These are phyloP conservation scores for Xenops minutus DNA, from an alignment of 2,797 vertebrate species.

Conservation along the genomic window DNA sequence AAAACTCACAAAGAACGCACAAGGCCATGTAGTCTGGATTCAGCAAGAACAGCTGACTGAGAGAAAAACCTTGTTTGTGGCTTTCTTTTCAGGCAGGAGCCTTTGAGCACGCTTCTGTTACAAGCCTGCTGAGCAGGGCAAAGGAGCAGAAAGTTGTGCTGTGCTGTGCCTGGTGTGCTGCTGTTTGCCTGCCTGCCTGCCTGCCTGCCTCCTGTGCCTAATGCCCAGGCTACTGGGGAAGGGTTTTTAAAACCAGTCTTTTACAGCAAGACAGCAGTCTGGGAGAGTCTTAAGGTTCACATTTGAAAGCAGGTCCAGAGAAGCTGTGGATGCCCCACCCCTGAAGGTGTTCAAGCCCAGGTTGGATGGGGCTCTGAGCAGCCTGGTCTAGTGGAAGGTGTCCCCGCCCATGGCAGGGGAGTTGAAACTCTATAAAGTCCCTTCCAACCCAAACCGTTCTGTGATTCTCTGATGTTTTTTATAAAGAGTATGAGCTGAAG, in stretches of 20 bases:
- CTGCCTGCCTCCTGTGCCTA: neutral
- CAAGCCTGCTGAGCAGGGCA: neutral
- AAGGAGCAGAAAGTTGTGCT: neutral
- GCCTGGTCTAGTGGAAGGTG: fast-evolving
- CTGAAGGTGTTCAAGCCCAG: neutral
- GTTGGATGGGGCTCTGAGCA: neutral
- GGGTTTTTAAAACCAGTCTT: neutral
- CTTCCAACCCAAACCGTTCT: neutral
- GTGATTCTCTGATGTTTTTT: neutral
- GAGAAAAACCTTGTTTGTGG: neutral
- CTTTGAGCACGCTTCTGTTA: neutral
- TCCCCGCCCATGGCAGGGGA: fast-evolving
- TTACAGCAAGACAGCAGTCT: neutral
- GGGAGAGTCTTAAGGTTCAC: neutral
- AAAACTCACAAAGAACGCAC: neutral
- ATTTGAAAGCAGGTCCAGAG: neutral
- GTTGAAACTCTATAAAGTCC: no score
- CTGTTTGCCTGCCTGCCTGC: neutral
- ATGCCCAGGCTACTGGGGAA: neutral
- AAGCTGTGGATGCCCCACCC: neutral
- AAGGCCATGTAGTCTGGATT: neutral
- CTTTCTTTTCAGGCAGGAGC: neutral
- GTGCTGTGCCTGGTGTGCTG: neutral
- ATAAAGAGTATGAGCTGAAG: neutral
- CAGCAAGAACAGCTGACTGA: neutral